A percentile compares a stretch with the other conserved stretches of the same genome.
Conservation (phyloP, 2,797 vertebrate genomes). For the Brachymystax lenok region DNA sequence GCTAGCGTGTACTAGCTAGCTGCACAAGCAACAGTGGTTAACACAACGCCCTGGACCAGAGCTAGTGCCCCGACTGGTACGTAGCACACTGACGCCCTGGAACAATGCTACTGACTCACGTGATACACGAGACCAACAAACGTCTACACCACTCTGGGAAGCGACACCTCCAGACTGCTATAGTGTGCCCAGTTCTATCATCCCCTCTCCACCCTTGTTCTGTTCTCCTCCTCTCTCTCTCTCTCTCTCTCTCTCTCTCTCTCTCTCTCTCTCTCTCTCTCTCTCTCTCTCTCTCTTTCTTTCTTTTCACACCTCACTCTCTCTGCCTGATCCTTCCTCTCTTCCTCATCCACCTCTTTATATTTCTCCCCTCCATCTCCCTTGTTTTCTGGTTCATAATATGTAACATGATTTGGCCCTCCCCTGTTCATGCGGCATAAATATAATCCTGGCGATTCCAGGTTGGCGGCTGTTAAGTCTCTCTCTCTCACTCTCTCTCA, state of each 20-base stretch:
- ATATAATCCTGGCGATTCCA: constrained; percentile 70
- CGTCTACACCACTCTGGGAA: constrained; percentile 19
- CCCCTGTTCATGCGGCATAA: constrained; percentile 73
- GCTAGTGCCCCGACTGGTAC: no score
- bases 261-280: constrained; percentile 1
- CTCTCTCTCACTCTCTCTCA: no score
- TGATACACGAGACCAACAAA: no score
- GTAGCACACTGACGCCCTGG: no score
- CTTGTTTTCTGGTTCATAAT: constrained; percentile 64
- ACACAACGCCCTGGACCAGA: no score
- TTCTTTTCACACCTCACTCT: neutral
- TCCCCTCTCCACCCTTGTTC: constrained; percentile 9
- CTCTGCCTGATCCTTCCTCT: constrained; percentile 57
- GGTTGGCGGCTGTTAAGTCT: constrained; percentile 61
- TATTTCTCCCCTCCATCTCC: constrained; percentile 13
- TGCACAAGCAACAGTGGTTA: no score
- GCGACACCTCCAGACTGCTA: constrained; percentile 35
- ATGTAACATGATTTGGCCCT: constrained; percentile 73
- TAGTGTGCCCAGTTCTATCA: constrained; percentile 20
- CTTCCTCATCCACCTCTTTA: constrained; percentile 35
- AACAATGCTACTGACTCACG: no score
- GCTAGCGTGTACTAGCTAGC: no score
- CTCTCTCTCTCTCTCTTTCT: neutral
- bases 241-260: neutral
- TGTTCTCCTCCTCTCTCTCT: neutral